Base-by-base conservation (phyloP, 2,888 invertebrate species). In the Drosophila ustulata region DNA sequence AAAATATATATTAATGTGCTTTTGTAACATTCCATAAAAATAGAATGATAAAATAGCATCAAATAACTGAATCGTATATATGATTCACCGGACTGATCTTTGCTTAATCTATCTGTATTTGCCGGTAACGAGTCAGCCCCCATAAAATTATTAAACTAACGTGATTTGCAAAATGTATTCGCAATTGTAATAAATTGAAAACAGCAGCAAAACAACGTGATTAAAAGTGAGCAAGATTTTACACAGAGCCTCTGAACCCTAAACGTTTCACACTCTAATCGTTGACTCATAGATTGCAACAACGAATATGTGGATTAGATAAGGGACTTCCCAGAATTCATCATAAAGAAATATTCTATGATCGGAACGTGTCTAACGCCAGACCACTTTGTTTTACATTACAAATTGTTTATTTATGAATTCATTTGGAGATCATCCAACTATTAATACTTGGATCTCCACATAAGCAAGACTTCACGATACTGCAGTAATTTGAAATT, bases 291-390 rank as follows among this genome's bases (percentile, higher is more conserved):
- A 18, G 28, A 52, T 46, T 32, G 43, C 51, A 11, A 34, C 28
- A 62, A 41, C 11, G 41, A 53, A 30, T 47, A 58, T 62, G 39
- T 65, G 51, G 58, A 30, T 59, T 50, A 63, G 71, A 75, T 75
- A 67, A 67, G 59, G 56, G 41, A 53, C 43, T 71, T 61, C 45
- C 56, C 56, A 55, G 71, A 70, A 56, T 8, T 45, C 1, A 56
- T 18, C 45, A 73, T 9, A 41, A 28, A 49, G 2, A 26, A 55
- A 39, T 41, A 43, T 13, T 8, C 23, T 32, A 34, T 26, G 23
- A 51, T 13, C 11, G 45, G 57, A 56, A 50, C 59, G 63, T 72
- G 58, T 26, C 9, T 2, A 32, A 62, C 23, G 4, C 1, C 45
- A 41, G 5, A 41, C 5, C 18, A 41, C 4, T 30, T 23, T 5